phyloP scores from a whole-genome alignment of 2,113 vertebrate genomes.

The Heterotis niloticus region DNA sequence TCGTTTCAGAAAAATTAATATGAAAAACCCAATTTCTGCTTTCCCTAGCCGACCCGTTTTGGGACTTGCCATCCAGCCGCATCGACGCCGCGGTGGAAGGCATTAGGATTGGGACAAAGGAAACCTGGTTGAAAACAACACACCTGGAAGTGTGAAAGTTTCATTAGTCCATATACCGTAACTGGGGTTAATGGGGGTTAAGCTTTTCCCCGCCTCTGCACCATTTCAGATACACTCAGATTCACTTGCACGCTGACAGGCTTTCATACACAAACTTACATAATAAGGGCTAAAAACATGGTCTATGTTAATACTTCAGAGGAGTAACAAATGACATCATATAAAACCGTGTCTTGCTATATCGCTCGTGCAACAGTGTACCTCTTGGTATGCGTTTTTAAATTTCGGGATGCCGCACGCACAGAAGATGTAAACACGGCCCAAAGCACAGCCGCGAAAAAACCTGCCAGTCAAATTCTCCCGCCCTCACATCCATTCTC shows the following conservation, averaged over 20 bases:
- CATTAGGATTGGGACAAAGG: neutral
- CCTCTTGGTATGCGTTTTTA: neutral
- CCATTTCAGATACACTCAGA: constrained; percentile 15
- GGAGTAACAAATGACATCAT: no score
- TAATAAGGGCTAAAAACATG: neutral
- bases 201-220: constrained; percentile 25
- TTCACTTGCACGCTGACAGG: neutral
- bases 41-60: neutral
- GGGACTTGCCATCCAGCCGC: neutral
- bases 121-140: constrained; percentile 69
- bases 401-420: neutral
- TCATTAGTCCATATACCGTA: constrained; percentile 70
- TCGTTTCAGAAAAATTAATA: neutral
- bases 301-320: no score
- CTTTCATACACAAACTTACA: neutral
- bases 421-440: neutral
- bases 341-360: no score
- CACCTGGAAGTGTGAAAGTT: constrained; percentile 72
- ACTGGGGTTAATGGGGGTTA: constrained; percentile 38
- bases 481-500: neutral
- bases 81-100: neutral
- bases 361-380: no score
- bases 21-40: no score
- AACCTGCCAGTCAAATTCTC: neutral
- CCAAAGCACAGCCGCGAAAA: neutral